A percentile compares a stretch with the other conserved stretches of the same genome.
Evolutionary conservation across 1,140 invertebrate species (phyloP).

Genomic region (Dendrolimus kikuchii): DNA sequence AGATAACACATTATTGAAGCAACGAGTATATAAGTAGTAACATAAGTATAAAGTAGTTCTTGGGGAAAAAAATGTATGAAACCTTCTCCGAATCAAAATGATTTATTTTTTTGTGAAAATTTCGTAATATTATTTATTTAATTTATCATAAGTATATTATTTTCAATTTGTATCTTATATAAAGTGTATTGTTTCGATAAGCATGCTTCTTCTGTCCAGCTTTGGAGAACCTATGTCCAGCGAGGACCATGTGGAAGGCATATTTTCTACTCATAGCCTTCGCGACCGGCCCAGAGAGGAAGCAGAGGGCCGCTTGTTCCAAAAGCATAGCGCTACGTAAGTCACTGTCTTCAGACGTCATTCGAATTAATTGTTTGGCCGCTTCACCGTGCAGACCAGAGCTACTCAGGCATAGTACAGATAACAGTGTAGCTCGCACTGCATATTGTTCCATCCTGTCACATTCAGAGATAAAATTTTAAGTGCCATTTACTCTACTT

Average conservation of each 20-base stretch:
- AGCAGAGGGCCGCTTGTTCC: conserved; percentile 97
- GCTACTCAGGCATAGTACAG: conserved; percentile 88
- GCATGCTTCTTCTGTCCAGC: conserved; percentile 93
- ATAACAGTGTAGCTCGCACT: conserved; percentile 90
- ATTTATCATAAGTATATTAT: no score
- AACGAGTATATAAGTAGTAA: no score
- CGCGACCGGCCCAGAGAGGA: conserved; percentile 80
- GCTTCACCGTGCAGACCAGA: conserved; percentile 87
- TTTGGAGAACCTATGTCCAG: conserved; percentile 94
- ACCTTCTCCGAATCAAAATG: no score
- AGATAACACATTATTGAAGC: no score
- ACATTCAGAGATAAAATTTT: conserved; percentile 9
- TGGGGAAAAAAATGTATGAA: no score
- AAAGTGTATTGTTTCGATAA: conserved; percentile 67
- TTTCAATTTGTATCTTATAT: no score
- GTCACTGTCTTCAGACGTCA: conserved; percentile 96
- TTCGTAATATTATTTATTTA: no score
- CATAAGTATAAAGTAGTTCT: no score
- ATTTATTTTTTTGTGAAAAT: no score
- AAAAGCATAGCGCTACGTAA: conserved; percentile 91
- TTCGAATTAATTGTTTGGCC: conserved; percentile 92
- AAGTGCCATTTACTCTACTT: no score
- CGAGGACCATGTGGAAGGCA: conserved; percentile 97
- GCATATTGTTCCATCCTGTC: conserved; percentile 90
- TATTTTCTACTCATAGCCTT: conserved; percentile 89